These are phyloP conservation scores for Cyclargus thomasi DNA, from an alignment of 1,140 invertebrate genomes.

Conservation along the genomic window DNA sequence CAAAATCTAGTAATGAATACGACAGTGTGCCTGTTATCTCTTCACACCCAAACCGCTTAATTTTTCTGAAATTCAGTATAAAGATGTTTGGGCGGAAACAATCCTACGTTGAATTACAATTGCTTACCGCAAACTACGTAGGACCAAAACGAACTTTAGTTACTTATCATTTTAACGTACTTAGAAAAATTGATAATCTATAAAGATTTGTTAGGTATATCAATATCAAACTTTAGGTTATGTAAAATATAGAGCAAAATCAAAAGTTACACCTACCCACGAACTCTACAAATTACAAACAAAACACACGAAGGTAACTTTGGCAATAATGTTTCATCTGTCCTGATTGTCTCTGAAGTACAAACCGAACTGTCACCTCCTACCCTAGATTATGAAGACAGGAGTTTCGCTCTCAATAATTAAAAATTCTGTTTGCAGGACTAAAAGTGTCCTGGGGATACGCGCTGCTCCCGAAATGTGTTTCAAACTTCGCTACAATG, in stretches of 20 bases:
- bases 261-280: neutral
- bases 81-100: too few relatives aligned
- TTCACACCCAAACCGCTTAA: too few relatives aligned
- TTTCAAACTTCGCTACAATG: slow-evolving; percentile 1
- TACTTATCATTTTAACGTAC: too few relatives aligned
- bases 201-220: too few relatives aligned
- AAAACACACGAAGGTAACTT: neutral
- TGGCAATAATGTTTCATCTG: neutral
- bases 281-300: neutral
- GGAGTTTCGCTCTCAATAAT: neutral
- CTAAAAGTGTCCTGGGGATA: slow-evolving; percentile 2
- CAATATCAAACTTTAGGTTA: too few relatives aligned
- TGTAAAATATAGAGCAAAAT: neutral
- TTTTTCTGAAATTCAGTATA: too few relatives aligned
- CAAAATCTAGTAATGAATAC: too few relatives aligned
- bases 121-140: too few relatives aligned
- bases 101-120: too few relatives aligned
- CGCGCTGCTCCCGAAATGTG: neutral
- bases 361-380: neutral
- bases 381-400: neutral
- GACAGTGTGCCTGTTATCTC: too few relatives aligned
- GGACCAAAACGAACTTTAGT: too few relatives aligned
- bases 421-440: slow-evolving; percentile 3
- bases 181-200: too few relatives aligned
- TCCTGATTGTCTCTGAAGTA: neutral